Percentiles rank a stretch among this genome's conserved stretches.
These are phyloP conservation scores for Chrysolina oricalcia DNA, from an alignment of 2,888 invertebrate species.

Conservation along the genomic window DNA sequence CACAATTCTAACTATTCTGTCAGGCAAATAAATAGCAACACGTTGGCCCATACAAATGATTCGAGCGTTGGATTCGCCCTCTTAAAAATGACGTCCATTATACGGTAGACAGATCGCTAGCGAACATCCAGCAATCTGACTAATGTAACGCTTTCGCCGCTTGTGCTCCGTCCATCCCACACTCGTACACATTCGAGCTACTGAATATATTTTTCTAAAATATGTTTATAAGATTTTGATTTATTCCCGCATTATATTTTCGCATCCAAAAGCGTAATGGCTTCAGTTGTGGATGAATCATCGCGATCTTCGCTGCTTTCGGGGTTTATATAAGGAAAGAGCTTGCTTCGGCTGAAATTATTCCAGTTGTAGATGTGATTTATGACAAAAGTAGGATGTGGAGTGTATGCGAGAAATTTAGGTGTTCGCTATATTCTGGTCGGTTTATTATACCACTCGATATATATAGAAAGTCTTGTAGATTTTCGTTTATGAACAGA, in stretches of 20 bases:
- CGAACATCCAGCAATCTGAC: slow-evolving; percentile 68
- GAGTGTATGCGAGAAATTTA: not conserved
- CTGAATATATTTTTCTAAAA: slow-evolving; percentile 64
- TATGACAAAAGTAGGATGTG: slow-evolving; percentile 30
- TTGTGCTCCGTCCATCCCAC: not conserved
- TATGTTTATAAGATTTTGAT: slow-evolving; percentile 68
- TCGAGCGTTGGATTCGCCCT: slow-evolving; percentile 64
- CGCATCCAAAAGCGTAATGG: slow-evolving; percentile 56
- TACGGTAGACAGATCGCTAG: slow-evolving; percentile 67
- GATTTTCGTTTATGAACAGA: too few species aligned
- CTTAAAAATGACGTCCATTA: slow-evolving; percentile 71
- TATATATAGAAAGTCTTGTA: too few species aligned
- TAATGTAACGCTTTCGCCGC: slow-evolving; percentile 65
- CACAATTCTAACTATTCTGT: slow-evolving; percentile 59
- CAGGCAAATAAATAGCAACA: slow-evolving; percentile 69
- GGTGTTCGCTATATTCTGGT: not conserved
- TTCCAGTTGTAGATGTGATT: slow-evolving; percentile 51
- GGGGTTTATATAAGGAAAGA: slow-evolving; percentile 38
- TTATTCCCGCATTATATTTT: slow-evolving; percentile 64
- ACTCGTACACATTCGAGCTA: slow-evolving; percentile 42
- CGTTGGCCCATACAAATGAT: slow-evolving; percentile 68
- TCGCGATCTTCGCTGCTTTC: slow-evolving; percentile 53
- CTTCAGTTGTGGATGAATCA: slow-evolving; percentile 60
- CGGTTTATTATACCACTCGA: not conserved
- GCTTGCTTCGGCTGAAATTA: slow-evolving; percentile 46